Conservation (phyloP, 1,140 invertebrate species). For the Drosophila oshimai region DNA sequence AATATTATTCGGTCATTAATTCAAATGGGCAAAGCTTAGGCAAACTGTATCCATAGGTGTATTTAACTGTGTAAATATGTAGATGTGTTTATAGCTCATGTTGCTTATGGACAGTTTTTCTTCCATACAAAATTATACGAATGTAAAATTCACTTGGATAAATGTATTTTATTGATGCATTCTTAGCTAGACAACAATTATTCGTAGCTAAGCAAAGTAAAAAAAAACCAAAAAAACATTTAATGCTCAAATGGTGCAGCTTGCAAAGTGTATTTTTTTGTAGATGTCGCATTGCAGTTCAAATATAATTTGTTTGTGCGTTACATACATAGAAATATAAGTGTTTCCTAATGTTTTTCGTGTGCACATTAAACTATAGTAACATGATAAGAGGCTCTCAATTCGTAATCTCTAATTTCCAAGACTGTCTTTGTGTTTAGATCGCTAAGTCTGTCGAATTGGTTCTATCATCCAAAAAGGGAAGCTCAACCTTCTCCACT, state of each 20-base stretch:
- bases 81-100: slow-evolving; percentile 33
- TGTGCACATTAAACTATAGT: slow-evolving; percentile 37
- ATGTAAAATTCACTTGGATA: slow-evolving; percentile 52
- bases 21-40: neutral
- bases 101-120: slow-evolving; percentile 80
- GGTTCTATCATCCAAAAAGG: slow-evolving; percentile 37
- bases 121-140: slow-evolving; percentile 58
- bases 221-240: neutral
- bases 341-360: slow-evolving; percentile 25
- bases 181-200: slow-evolving; percentile 66
- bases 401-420: slow-evolving; percentile 64
- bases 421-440: slow-evolving; percentile 78
- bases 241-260: slow-evolving; percentile 31
- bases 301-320: slow-evolving; percentile 35
- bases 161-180: slow-evolving; percentile 79
- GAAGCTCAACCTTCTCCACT: neutral
- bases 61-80: slow-evolving; percentile 33
- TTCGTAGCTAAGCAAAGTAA: slow-evolving; percentile 49
- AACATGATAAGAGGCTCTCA: slow-evolving; percentile 41
- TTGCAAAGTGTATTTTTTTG: slow-evolving; percentile 42
- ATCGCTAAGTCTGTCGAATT: slow-evolving; percentile 53
- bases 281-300: slow-evolving; percentile 55
- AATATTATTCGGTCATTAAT: slow-evolving; percentile 35
- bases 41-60: slow-evolving; percentile 20
- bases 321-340: slow-evolving; percentile 11